phyloP scores from a whole-genome alignment of 2,888 invertebrate genomes.

The Prenolepis imparis region DNA sequence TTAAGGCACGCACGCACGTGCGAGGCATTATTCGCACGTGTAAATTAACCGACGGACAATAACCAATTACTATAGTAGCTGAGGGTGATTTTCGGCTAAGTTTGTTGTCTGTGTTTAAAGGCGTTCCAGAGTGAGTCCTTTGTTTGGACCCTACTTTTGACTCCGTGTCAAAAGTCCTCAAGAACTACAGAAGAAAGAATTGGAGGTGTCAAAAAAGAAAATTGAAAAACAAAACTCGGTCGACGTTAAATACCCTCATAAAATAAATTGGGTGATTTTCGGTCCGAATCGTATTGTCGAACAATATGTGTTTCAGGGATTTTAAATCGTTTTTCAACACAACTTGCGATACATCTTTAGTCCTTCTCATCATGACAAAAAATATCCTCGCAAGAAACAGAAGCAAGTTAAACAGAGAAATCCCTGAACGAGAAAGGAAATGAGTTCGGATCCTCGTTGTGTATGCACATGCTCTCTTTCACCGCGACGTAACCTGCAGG shows the following conservation, averaged over 20 bases:
- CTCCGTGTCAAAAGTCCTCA: too few relatives aligned
- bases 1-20: conserved; percentile 57
- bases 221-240: too few relatives aligned
- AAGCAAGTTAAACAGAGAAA: not conserved
- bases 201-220: too few relatives aligned
- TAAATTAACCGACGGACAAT: not conserved
- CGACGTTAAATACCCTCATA: too few relatives aligned
- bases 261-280: too few relatives aligned
- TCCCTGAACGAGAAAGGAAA: not conserved
- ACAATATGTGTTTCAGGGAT: not conserved
- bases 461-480: conserved; percentile 18
- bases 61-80: conserved; percentile 33
- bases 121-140: too few relatives aligned
- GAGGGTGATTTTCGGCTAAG: not conserved
- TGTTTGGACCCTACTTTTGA: too few relatives aligned
- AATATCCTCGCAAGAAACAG: not conserved
- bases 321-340: not conserved
- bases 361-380: not conserved
- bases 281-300: too few relatives aligned
- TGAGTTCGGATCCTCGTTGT: not conserved
- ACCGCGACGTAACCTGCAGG: not conserved
- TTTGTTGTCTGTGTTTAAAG: too few relatives aligned
- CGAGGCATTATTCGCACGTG: not conserved
- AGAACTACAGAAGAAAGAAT: too few relatives aligned
- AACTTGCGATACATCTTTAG: not conserved